These are phyloP conservation scores for Caenorhabditis sp. DNA, from an alignment of 2,888 invertebrate genomes.

Conservation along the genomic window DNA sequence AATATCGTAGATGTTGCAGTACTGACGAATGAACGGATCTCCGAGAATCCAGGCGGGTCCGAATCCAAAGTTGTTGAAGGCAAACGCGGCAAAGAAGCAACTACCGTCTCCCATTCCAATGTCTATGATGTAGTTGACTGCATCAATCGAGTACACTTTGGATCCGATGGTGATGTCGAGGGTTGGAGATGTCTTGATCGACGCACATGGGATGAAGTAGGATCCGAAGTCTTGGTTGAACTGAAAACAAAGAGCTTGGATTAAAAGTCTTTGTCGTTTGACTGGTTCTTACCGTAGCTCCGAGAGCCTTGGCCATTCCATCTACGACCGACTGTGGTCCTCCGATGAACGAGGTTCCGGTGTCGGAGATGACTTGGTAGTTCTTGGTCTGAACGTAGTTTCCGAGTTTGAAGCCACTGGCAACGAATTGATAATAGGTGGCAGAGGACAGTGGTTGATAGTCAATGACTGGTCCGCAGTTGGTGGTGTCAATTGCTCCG, in stretches of 20 bases:
- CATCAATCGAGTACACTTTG: conserved; percentile 47
- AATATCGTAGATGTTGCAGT: conserved; percentile 77
- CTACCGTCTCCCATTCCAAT: conserved; percentile 35
- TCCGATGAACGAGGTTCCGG: conserved; percentile 69
- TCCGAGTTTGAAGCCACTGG: conserved; percentile 53
- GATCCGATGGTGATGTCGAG: conserved; percentile 57
- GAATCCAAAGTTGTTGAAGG: conserved; percentile 71
- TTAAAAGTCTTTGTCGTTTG: background rate
- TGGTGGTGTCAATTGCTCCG: conserved; percentile 69
- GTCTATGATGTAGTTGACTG: conserved; percentile 59
- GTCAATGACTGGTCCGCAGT: conserved; percentile 69
- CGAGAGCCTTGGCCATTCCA: conserved; percentile 64
- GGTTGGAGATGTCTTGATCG: conserved; percentile 26
- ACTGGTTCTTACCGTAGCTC: conserved; percentile 57
- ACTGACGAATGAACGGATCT: conserved; percentile 74
- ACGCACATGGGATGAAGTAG: conserved; percentile 62
- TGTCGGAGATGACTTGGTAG: conserved; percentile 69
- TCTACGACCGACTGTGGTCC: conserved; percentile 55
- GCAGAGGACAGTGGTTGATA: conserved; percentile 72
- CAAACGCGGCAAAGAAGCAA: conserved; percentile 70
- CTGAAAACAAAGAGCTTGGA: conserved; percentile 23
- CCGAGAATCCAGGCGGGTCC: conserved; percentile 73
- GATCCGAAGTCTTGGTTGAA: conserved; percentile 42
- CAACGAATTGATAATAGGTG: conserved; percentile 71
- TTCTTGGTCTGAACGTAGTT: conserved; percentile 49